A percentile compares a stretch with the other conserved stretches of the same genome.
These are phyloP conservation scores for Taxidea taxus DNA, from an alignment of 2,113 vertebrate species.

Conservation along the genomic window DNA sequence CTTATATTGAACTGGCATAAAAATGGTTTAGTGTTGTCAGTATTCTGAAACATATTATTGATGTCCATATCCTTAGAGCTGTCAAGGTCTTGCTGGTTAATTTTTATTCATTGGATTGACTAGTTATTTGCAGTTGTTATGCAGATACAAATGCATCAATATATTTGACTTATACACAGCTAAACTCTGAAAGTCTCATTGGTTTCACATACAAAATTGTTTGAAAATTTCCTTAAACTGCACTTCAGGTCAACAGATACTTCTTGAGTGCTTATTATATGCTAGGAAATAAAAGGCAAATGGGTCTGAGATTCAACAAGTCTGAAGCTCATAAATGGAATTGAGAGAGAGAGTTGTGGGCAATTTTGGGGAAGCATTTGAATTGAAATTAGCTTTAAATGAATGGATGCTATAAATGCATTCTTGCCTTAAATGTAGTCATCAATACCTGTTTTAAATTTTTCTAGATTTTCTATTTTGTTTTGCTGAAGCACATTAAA, in stretches of 20 bases:
- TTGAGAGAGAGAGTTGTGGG: neutral
- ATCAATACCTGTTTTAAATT: constrained; percentile 50
- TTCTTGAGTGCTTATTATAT: neutral
- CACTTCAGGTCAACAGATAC: constrained; percentile 1
- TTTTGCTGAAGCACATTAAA: constrained; percentile 29
- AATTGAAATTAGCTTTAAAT: constrained; percentile 41
- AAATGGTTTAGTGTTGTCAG: neutral
- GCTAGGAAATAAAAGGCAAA: constrained; percentile 22
- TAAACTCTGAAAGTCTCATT: neutral
- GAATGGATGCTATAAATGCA: constrained; percentile 40
- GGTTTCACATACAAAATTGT: neutral
- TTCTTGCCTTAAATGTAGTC: constrained; percentile 41
- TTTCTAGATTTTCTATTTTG: constrained; percentile 41
- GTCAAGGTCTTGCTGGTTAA: constrained; percentile 8
- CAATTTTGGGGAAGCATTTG: neutral
- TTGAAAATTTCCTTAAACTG: constrained; percentile 41
- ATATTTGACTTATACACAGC: neutral
- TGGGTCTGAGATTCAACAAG: constrained; percentile 5
- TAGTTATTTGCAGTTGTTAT: neutral
- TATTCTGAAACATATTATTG: neutral
- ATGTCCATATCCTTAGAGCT: neutral
- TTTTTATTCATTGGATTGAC: constrained; percentile 38
- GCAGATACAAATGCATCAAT: neutral
- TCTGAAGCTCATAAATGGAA: neutral
- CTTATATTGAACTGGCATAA: neutral